Conservation (phyloP, 2,888 invertebrate genomes). For the Chesias legatella region DNA sequence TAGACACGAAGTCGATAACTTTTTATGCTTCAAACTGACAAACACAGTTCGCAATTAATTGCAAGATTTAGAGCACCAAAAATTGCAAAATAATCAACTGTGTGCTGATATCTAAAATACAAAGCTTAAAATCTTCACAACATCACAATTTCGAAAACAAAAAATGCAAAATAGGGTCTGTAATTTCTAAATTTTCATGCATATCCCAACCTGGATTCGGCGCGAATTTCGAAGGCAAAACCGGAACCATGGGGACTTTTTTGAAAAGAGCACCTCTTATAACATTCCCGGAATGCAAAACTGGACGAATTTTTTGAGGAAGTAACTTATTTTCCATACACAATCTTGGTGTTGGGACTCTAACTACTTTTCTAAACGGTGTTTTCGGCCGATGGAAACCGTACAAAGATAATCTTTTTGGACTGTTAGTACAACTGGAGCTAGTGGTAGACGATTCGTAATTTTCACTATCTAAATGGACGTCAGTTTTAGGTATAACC, state of each 20-base stretch:
- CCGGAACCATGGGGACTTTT: conserved; percentile 70
- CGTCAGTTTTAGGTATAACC: conserved; percentile 77
- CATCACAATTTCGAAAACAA: conserved; percentile 20
- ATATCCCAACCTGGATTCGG: conserved; percentile 70
- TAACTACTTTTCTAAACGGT: conserved; percentile 60
- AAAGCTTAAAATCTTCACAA: conserved; percentile 21
- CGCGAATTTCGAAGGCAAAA: conserved; percentile 78
- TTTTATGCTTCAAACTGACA: no score
- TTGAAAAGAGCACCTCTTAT: conserved; percentile 70
- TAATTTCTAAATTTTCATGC: conserved; percentile 32
- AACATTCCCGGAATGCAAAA: conserved; percentile 44
- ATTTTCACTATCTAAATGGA: conserved; percentile 81
- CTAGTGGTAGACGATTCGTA: conserved; percentile 83
- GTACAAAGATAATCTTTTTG: conserved; percentile 76
- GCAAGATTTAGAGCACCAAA: no score
- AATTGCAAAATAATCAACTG: no score
- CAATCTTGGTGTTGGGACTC: conserved; percentile 58
- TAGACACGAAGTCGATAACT: no score
- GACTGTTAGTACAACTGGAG: conserved; percentile 83
- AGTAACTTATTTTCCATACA: conserved; percentile 58
- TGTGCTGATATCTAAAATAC: neutral
- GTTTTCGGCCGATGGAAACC: conserved; percentile 64
- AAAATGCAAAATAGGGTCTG: conserved; percentile 42
- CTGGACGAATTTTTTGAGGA: conserved; percentile 49
- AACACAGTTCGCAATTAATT: no score